phyloP scores from a whole-genome alignment of 2,888 invertebrate genomes.

The Galerucella pusilla region DNA sequence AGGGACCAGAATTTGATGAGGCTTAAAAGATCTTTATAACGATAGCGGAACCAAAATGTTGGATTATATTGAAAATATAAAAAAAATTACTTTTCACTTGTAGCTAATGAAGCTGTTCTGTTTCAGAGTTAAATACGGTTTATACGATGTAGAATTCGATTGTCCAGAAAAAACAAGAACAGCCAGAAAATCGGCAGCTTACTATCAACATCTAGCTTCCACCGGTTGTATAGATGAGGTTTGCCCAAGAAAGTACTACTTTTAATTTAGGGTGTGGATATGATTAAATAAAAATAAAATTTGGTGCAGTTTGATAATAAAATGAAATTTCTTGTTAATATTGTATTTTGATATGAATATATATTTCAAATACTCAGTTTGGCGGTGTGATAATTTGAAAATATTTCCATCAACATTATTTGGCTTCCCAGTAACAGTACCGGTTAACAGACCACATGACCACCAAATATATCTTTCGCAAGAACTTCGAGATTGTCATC shows the following conservation, averaged over 20 bases:
- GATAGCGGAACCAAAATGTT: too few relatives aligned
- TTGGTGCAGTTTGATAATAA: background rate
- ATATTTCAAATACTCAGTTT: too few relatives aligned
- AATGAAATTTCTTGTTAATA: too few relatives aligned
- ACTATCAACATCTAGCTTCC: conserved; percentile 7
- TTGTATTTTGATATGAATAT: too few relatives aligned
- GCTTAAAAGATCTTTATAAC: too few relatives aligned
- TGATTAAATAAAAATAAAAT: background rate
- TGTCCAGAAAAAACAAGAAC: conserved; percentile 15
- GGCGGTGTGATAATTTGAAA: too few relatives aligned
- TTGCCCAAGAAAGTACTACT: background rate
- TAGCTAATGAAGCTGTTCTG: background rate
- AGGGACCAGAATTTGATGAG: too few relatives aligned
- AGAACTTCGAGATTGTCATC: too few relatives aligned
- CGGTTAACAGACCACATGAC: too few relatives aligned
- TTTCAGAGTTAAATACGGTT: conserved; percentile 16
- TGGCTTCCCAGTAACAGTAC: too few relatives aligned
- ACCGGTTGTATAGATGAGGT: conserved; percentile 18
- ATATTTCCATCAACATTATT: too few relatives aligned
- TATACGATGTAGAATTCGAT: conserved; percentile 25
- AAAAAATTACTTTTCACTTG: background rate
- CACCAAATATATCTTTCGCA: too few relatives aligned
- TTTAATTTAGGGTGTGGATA: background rate
- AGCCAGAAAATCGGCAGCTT: conserved; percentile 21
- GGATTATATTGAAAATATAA: background rate